These are phyloP conservation scores for Grallaria varia DNA, from an alignment of 2,113 vertebrate genomes.

Conservation along the genomic window DNA sequence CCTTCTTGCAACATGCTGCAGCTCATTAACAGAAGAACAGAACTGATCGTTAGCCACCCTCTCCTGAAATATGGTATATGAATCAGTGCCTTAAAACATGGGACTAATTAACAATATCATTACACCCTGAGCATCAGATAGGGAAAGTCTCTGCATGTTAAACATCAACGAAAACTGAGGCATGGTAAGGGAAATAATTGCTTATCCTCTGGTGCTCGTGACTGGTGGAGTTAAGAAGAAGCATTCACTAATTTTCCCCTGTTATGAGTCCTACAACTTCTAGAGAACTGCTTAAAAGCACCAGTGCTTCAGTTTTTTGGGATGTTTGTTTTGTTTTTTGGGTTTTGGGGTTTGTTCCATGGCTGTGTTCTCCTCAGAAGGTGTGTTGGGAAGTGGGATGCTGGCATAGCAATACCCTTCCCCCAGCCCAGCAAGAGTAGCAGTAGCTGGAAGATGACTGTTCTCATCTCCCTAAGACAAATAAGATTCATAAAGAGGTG, in stretches of 20 bases:
- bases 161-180: neutral
- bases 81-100: neutral
- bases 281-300: neutral
- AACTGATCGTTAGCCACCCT: neutral
- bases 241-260: neutral
- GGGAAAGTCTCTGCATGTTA: neutral
- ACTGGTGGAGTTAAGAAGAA: neutral
- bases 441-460: neutral
- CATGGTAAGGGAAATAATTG: neutral
- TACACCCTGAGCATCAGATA: neutral
- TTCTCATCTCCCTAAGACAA: neutral
- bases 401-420: neutral
- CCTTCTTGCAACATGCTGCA: constrained; percentile 3
- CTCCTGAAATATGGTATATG: neutral
- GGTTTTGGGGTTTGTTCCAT: neutral
- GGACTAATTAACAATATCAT: neutral
- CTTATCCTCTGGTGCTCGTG: neutral
- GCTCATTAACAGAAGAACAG: neutral
- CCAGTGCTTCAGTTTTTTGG: neutral
- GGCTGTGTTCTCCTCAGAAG: rapidly evolving
- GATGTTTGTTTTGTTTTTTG: no score
- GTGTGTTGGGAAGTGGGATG: neutral
- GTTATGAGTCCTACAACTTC: neutral
- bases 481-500: neutral
- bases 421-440: neutral